phyloP scores from a whole-genome alignment of 2,888 invertebrate species.

The Drosophila neonasuta region DNA sequence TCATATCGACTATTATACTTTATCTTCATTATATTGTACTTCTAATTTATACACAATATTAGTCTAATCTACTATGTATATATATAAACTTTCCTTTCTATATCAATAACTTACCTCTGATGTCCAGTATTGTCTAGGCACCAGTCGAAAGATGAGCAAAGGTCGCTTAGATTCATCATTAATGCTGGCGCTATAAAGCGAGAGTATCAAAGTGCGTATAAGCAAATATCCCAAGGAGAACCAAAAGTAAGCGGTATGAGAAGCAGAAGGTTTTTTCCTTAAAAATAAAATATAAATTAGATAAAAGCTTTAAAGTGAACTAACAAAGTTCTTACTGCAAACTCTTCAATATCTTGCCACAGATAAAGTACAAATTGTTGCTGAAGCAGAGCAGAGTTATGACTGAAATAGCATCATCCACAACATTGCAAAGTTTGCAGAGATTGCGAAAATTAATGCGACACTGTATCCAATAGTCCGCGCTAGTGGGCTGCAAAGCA shows the following conservation, averaged over 20 bases:
- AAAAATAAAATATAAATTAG: neutral
- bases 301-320: too few species aligned
- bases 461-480: constrained; percentile 83
- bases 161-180: constrained; percentile 84
- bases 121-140: constrained; percentile 82
- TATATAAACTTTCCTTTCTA: too few species aligned
- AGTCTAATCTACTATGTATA: too few species aligned
- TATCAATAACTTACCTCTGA: constrained; percentile 79
- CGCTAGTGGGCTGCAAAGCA: constrained; percentile 68
- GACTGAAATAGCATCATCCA: constrained; percentile 83
- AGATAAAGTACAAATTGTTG: constrained; percentile 85
- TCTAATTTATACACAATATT: too few species aligned
- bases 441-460: constrained; percentile 83
- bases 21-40: too few species aligned
- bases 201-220: constrained; percentile 84
- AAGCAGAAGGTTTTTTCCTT: constrained; percentile 65
- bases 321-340: constrained; percentile 79
- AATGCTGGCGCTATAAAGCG: constrained; percentile 84
- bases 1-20: too few species aligned
- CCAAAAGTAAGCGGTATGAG: constrained; percentile 84
- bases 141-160: constrained; percentile 81
- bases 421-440: constrained; percentile 82
- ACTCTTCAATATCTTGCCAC: constrained; percentile 84
- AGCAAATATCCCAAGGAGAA: constrained; percentile 84
- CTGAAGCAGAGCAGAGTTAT: constrained; percentile 84